Conservation (phyloP, 1,140 invertebrate species). For the Atopsyche davidsoni region DNA sequence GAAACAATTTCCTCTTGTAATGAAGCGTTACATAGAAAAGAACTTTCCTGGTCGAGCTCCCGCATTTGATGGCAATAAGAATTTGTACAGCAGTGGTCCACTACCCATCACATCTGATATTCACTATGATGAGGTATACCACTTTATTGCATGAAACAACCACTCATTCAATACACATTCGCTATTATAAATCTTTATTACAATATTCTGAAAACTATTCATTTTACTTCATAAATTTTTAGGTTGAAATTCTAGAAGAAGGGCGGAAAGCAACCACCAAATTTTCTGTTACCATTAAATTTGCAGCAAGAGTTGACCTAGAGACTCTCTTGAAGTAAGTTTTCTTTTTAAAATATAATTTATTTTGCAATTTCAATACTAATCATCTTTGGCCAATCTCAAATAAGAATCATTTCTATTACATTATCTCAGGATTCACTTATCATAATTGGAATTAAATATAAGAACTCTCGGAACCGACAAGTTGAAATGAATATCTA, state of each 20-base stretch:
- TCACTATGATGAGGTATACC: constrained; percentile 24
- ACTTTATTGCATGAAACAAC: not conserved
- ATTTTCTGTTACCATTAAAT: constrained; percentile 56
- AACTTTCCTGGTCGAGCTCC: constrained; percentile 41
- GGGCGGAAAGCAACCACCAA: constrained; percentile 41
- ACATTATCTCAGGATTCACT: not conserved
- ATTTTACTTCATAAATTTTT: constrained; percentile 1
- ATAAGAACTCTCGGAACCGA: not conserved
- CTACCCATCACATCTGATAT: constrained; percentile 27
- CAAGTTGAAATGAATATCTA: not conserved
- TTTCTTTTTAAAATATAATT: not conserved
- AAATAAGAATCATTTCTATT: not conserved
- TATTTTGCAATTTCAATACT: not conserved
- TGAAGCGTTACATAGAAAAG: constrained; percentile 35
- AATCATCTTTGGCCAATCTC: not conserved
- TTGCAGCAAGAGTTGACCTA: constrained; percentile 37
- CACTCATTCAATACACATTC: not conserved
- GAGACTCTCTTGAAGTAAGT: not conserved
- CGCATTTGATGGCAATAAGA: constrained; percentile 66
- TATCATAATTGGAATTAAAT: not conserved
- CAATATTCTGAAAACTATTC: not conserved
- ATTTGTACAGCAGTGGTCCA: constrained; percentile 48
- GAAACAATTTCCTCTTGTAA: constrained; percentile 33
- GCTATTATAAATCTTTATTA: constrained; percentile 1
- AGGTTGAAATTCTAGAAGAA: constrained; percentile 38